Evolutionary conservation across 2,888 invertebrate genomes (phyloP).

Genomic region (Allophyes oxyacanthae): DNA sequence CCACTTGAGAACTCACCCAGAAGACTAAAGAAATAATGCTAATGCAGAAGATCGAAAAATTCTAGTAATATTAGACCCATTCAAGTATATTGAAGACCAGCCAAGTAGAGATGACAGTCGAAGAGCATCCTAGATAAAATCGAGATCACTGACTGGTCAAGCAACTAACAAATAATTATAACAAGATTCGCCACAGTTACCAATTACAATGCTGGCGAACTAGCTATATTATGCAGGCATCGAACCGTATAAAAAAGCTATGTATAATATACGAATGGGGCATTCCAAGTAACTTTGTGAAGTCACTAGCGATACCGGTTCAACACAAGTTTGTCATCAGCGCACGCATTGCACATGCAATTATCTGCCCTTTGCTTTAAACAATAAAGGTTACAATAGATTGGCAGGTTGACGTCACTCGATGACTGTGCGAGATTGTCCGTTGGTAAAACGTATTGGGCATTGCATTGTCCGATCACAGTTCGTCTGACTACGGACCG

Average conservation of each 20-base stretch:
- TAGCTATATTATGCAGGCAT: too few species aligned
- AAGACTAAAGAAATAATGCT: too few species aligned
- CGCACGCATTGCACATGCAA: background rate
- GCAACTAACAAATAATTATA: too few species aligned
- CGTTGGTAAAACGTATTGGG: conserved; percentile 33
- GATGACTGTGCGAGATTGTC: conserved; percentile 22
- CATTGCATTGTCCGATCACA: conserved; percentile 24
- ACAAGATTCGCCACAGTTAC: too few species aligned
- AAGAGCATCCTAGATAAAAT: too few species aligned
- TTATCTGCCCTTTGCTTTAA: accelerated
- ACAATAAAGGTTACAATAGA: conserved; percentile 5
- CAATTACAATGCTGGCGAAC: too few species aligned
- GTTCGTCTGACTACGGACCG: conserved; percentile 33
- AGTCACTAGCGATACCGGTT: conserved; percentile 26
- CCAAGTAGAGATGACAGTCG: too few species aligned
- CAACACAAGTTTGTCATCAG: conserved; percentile 6
- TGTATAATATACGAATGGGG: conserved; percentile 14
- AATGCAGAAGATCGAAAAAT: too few species aligned
- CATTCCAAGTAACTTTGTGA: conserved; percentile 42
- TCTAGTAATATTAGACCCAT: too few species aligned
- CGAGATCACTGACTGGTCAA: too few species aligned
- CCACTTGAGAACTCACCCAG: too few species aligned
- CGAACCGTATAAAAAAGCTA: conserved; percentile 11
- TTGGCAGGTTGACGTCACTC: background rate
- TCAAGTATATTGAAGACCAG: too few species aligned